Conservation (phyloP, 2,888 invertebrate species). For the Tineola bisselliella region DNA sequence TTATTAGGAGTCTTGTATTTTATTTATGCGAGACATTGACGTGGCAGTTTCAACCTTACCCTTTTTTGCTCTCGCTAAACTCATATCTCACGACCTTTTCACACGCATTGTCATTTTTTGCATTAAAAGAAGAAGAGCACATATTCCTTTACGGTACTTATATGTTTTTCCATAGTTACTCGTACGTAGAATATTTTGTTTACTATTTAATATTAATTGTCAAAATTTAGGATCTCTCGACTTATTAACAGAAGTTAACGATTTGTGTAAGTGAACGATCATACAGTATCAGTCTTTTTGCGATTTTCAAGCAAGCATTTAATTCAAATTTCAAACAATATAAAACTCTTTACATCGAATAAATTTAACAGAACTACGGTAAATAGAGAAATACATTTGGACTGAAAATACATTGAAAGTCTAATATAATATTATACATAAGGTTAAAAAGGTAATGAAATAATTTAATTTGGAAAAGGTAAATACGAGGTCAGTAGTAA, state of each 20-base stretch:
- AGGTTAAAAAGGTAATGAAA: too few species aligned
- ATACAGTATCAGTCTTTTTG: too few species aligned
- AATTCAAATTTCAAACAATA: not conserved
- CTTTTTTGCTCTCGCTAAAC: conserved; percentile 27
- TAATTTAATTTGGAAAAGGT: not conserved
- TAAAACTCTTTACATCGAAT: too few species aligned
- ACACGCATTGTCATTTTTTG: conserved; percentile 1
- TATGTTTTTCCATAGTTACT: not conserved
- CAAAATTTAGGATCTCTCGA: not conserved
- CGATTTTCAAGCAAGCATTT: too few species aligned
- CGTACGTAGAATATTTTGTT: too few species aligned
- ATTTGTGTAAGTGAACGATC: not conserved
- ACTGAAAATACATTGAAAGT: too few species aligned
- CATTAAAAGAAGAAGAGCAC: not conserved
- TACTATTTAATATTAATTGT: too few species aligned
- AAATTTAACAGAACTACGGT: too few species aligned
- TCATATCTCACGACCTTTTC: conserved; percentile 24
- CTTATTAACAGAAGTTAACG: not conserved
- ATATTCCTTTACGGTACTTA: not conserved
- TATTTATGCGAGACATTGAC: conserved; percentile 32
- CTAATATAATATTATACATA: too few species aligned
- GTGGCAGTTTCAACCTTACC: conserved; percentile 21
- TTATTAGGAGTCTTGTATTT: conserved; percentile 15
- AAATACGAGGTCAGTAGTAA: not conserved
- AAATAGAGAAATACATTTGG: too few species aligned